Evolutionary conservation across 30 jellyfish, hydroid and myxozoan genomes (phyloP), one percentile per base, ranked within the genome.

Genomic region (Sanderia malayensis): DNA sequence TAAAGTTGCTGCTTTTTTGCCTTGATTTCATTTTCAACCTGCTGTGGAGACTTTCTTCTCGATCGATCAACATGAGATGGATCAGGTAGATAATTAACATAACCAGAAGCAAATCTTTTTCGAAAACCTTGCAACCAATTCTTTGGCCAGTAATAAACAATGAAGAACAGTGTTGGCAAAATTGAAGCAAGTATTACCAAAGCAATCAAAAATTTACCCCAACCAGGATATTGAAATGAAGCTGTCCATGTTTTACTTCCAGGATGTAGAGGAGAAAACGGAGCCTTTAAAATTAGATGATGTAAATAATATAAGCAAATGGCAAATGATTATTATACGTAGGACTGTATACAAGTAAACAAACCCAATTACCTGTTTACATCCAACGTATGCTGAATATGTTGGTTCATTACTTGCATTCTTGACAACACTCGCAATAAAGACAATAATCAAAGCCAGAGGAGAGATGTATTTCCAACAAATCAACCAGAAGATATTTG

Each of bases 401-500:
- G 77, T 92, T 20, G 92, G 94, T 2, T 72, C 20, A 4, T 79
- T 71, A 34, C 61, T 15, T 0, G 88, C 87, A 55, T 70, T 46
- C 44, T 92, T 73, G 53, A 62, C 86, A 53, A 94, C 74, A 71
- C 90, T 92, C 20, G 98, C 93, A 52, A 92, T 61, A 74, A 92
- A 92, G 32, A 92, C 90, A 41, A 85, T 61, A 33, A 92, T 61
- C 34, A 92, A 62, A 1, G 98, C 96, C 21, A 84, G 34, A 0
- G 98, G 98, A 0, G 98, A 92, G 67, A 92, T 58, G 58, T 92
- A 92, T 46, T 92, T 92, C 98, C 98, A 92, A 64, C 98, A 92
- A 22, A 84, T 30, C 58, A 92, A 29, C 98, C 98, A 92, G 53
- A 92, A 92, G 6, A 74, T 19, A 45, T 84, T 65, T 19, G 98